Evolutionary conservation across 2,797 vertebrate species (phyloP).

Genomic region (Sebastes nivosus): DNA sequence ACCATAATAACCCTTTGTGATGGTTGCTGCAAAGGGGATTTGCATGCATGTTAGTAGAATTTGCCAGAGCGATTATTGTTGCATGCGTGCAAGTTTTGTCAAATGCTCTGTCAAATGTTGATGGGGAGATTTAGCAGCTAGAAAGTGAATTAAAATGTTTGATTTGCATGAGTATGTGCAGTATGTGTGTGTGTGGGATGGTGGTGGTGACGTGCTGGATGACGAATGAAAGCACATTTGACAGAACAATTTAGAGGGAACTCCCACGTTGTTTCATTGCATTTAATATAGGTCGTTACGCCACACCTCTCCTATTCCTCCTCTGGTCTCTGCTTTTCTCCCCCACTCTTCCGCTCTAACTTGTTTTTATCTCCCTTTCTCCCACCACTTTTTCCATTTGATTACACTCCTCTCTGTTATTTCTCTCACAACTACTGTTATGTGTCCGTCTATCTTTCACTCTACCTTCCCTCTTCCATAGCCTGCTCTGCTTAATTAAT

Average conservation of each 20-base stretch:
- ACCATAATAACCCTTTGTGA: slow-evolving; percentile 24
- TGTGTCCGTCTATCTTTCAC: slow-evolving; percentile 15
- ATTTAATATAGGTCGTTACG: background rate
- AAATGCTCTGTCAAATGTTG: background rate
- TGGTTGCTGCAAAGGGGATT: slow-evolving; percentile 18
- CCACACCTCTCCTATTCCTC: background rate
- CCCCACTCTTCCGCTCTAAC: background rate
- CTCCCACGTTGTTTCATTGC: slow-evolving; percentile 20
- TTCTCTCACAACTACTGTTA: slow-evolving; percentile 1
- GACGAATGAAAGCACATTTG: slow-evolving; percentile 28
- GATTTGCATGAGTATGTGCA: slow-evolving; percentile 11
- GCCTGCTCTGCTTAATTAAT: slow-evolving; percentile 65
- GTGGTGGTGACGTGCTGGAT: background rate
- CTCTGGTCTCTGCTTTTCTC: background rate
- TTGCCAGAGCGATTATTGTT: slow-evolving; percentile 11
- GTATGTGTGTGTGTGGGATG: background rate
- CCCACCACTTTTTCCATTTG: background rate
- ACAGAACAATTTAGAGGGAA: slow-evolving; percentile 36
- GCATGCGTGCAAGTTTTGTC: background rate
- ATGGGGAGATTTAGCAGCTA: slow-evolving; percentile 18
- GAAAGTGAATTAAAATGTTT: slow-evolving; percentile 18
- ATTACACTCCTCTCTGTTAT: slow-evolving; percentile 1
- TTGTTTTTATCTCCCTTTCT: background rate
- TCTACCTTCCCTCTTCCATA: background rate
- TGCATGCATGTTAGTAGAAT: slow-evolving; percentile 8